These are phyloP conservation scores for Noctua janthe DNA, from an alignment of 2,888 invertebrate genomes.

Conservation along the genomic window DNA sequence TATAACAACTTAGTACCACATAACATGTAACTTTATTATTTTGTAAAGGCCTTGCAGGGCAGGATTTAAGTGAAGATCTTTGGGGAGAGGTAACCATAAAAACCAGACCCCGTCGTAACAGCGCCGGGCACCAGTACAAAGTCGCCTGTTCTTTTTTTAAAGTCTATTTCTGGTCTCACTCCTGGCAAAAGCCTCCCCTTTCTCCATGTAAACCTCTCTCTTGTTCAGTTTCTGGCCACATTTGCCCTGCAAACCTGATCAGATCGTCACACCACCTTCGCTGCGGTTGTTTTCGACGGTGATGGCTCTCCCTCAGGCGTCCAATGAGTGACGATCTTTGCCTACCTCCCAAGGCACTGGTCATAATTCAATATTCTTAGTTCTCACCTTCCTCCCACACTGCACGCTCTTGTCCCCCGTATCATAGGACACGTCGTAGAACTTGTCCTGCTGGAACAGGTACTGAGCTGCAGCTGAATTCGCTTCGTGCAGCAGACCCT, in stretches of 20 bases:
- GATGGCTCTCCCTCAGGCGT: neutral
- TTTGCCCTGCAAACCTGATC: neutral
- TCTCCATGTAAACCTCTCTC: neutral
- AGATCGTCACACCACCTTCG: neutral
- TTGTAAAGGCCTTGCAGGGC: neutral
- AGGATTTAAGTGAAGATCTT: neutral
- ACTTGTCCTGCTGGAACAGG: constrained; percentile 96
- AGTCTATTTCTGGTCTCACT: neutral
- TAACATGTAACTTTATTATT: neutral
- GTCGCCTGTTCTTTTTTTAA: too few species aligned
- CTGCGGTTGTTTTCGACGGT: neutral
- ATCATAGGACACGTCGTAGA: constrained; percentile 94
- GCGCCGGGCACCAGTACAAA: too few species aligned
- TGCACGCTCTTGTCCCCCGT: constrained; percentile 97
- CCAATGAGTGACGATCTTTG: neutral
- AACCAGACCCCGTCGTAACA: too few species aligned
- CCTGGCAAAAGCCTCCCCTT: neutral
- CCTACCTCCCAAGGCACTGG: neutral
- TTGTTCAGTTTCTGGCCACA: neutral
- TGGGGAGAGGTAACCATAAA: neutral
- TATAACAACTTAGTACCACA: neutral
- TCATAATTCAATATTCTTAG: neutral
- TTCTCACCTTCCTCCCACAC: constrained; percentile 95
- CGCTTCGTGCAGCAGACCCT: constrained; percentile 91
- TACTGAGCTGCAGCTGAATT: constrained; percentile 94